phyloP scores from a whole-genome alignment of 2,888 invertebrate genomes.

The Lasius platythorax region DNA sequence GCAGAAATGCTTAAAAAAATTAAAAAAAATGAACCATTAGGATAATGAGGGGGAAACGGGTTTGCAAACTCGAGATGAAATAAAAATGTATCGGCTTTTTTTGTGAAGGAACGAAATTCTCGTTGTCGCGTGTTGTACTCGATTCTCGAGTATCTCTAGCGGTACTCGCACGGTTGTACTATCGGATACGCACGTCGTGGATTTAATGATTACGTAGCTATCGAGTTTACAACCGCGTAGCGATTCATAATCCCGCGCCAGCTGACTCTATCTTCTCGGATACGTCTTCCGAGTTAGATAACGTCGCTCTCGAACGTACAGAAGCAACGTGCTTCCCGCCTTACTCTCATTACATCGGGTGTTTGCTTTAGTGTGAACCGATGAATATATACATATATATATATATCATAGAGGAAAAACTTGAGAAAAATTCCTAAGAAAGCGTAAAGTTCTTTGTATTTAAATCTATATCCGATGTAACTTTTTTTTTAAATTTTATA shows the following conservation, averaged over 20 bases:
- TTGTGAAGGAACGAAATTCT: neutral
- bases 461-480: slow-evolving; percentile 21
- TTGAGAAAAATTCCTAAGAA: slow-evolving; percentile 6
- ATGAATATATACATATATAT: slow-evolving; percentile 15
- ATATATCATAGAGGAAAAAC: neutral
- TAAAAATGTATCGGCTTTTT: slow-evolving; percentile 27
- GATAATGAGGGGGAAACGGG: neutral
- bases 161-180: slow-evolving; percentile 12
- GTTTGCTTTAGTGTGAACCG: slow-evolving; percentile 28
- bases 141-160: slow-evolving; percentile 3
- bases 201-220: slow-evolving; percentile 48
- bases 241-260: slow-evolving; percentile 43
- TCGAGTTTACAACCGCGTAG: slow-evolving; percentile 48
- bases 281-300: slow-evolving; percentile 54
- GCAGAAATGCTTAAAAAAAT: no score
- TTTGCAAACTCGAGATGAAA: neutral
- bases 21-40: neutral
- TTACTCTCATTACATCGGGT: neutral
- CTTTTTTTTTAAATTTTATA: neutral
- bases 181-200: slow-evolving; percentile 24
- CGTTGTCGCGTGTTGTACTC: neutral
- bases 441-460: neutral
- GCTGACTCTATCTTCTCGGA: slow-evolving; percentile 40
- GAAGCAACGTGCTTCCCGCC: slow-evolving; percentile 31
- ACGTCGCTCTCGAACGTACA: slow-evolving; percentile 20